Percentiles rank a stretch among this genome's conserved stretches.
phyloP scores from a whole-genome alignment of 2,888 invertebrate genomes.

The Gandaritis pyraliata region DNA sequence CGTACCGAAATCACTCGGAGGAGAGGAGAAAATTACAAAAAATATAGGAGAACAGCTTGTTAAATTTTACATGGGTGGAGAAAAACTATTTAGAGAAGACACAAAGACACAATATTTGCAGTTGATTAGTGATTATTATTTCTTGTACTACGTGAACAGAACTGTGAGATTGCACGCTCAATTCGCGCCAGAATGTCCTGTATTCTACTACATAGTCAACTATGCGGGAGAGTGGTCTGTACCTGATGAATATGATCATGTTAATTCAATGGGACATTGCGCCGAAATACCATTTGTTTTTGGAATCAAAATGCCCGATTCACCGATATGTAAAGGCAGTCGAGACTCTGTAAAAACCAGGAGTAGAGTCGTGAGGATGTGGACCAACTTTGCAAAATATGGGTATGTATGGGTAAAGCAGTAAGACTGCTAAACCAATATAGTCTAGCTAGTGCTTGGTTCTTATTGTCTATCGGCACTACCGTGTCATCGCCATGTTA shows the following conservation, averaged over 20 bases:
- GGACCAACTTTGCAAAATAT: slow-evolving; percentile 81
- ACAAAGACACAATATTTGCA: slow-evolving; percentile 70
- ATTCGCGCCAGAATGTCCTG: slow-evolving; percentile 60
- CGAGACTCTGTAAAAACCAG: slow-evolving; percentile 67
- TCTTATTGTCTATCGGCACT: too few relatives aligned
- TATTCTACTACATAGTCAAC: slow-evolving; percentile 73
- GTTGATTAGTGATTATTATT: slow-evolving; percentile 72
- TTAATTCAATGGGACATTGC: slow-evolving; percentile 68
- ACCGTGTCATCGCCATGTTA: too few relatives aligned
- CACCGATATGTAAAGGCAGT: slow-evolving; percentile 60
- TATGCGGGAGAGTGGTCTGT: slow-evolving; percentile 69
- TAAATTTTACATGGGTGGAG: slow-evolving; percentile 69
- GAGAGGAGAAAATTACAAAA: slow-evolving; percentile 54
- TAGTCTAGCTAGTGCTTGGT: too few relatives aligned
- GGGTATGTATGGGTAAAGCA: slow-evolving; percentile 61
- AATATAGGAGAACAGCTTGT: slow-evolving; percentile 66
- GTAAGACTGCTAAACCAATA: too few relatives aligned
- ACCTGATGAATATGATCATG: slow-evolving; percentile 55
- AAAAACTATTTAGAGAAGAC: slow-evolving; percentile 60
- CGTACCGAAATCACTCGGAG: slow-evolving; percentile 64
- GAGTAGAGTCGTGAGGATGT: slow-evolving; percentile 70
- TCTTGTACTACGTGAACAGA: slow-evolving; percentile 71
- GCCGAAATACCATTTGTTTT: slow-evolving; percentile 74
- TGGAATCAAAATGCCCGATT: slow-evolving; percentile 53
- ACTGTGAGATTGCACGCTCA: slow-evolving; percentile 67